These are phyloP conservation scores for Nemopilema nomurai DNA, from an alignment of 30 jellyfish, hydroid and myxozoan species.

Conservation along the genomic window DNA sequence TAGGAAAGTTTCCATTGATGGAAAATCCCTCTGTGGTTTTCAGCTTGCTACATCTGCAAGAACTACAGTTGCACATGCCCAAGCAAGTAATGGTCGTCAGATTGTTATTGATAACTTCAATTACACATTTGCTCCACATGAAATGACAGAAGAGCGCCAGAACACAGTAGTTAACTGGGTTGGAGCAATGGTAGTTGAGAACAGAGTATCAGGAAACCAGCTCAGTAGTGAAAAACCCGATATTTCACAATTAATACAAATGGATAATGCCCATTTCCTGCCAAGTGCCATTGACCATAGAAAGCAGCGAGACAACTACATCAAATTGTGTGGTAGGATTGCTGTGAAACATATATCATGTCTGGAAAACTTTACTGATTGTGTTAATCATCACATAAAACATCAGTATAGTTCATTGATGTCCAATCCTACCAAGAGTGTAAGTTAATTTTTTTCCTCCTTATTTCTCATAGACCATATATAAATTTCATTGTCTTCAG, in stretches of 20 bases:
- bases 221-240: not conserved
- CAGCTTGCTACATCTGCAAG: not conserved
- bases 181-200: not conserved
- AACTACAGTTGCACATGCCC: not conserved
- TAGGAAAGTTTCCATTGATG: too few relatives aligned
- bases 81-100: not conserved
- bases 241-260: not conserved
- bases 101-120: not conserved
- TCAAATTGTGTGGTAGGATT: conserved; percentile 2
- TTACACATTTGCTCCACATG: not conserved
- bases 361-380: conserved; percentile 1
- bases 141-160: not conserved
- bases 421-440: conserved; percentile 4
- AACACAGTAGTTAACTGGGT: not conserved
- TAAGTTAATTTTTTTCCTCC: not conserved
- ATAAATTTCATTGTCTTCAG: not conserved
- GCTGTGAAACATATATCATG: conserved; percentile 8
- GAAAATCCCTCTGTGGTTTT: too few relatives aligned
- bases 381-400: not conserved
- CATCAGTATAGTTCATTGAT: conserved; percentile 1
- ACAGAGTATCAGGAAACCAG: not conserved
- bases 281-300: conserved; percentile 9
- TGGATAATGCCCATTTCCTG: conserved; percentile 2
- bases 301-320: conserved; percentile 13
- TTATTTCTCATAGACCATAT: too few relatives aligned